A percentile compares a stretch with the other conserved stretches of the same genome.
phyloP scores from a whole-genome alignment of 1,140 invertebrate genomes.

The Pseudomyrmex dendroicus region DNA sequence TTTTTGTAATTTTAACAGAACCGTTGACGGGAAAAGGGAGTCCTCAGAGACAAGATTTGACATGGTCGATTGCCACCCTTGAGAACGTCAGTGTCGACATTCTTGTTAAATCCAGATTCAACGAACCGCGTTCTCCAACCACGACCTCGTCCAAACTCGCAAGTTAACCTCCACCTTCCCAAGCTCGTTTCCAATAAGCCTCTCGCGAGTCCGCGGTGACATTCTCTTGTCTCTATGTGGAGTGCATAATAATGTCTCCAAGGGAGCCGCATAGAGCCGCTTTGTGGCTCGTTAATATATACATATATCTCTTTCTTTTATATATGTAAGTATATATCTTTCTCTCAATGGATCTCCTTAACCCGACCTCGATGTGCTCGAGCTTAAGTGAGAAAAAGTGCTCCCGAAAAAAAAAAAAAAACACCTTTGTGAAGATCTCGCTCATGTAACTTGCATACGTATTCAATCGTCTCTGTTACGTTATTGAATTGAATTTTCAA shows the following conservation, averaged over 20 bases:
- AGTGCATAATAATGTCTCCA: constrained; percentile 49
- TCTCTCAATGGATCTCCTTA: no score
- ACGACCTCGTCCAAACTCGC: no score
- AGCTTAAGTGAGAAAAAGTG: no score
- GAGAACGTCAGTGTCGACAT: neutral
- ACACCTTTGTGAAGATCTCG: no score
- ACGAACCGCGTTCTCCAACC: neutral
- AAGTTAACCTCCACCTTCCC: constrained; percentile 1
- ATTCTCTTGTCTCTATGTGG: constrained; percentile 7
- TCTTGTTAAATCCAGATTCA: constrained; percentile 15
- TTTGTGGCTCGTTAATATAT: constrained; percentile 1
- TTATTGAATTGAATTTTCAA: no score
- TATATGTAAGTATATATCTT: no score
- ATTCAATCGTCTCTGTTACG: no score
- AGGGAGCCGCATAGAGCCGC: neutral
- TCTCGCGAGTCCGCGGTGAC: neutral
- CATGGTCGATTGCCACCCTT: constrained; percentile 19
- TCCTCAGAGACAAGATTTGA: neutral
- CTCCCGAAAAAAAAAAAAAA: no score
- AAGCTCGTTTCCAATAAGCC: constrained; percentile 10
- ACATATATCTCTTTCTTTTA: no score
- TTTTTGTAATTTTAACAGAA: neutral
- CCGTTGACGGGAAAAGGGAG: no score
- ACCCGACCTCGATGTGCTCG: no score
- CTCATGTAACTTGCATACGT: no score